Percentiles rank a stretch among this genome's conserved stretches.
Conservation (phyloP, 1,140 invertebrate species). For the Tetraneura akinire region DNA sequence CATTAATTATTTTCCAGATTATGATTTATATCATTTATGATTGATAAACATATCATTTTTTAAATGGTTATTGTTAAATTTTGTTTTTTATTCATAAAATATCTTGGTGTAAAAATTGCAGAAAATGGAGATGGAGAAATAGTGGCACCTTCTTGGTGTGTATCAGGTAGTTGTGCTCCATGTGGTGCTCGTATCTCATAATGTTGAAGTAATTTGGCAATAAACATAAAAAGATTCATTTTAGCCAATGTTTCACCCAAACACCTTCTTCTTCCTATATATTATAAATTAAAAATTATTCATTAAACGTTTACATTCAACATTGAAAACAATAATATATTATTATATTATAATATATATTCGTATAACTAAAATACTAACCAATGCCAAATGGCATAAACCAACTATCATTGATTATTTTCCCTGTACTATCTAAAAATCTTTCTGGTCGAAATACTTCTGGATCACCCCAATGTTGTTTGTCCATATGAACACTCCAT, state of each 20-base stretch:
- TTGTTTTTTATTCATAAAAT: not conserved
- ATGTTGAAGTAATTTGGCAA: conserved; percentile 62
- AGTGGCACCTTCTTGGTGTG: conserved; percentile 62
- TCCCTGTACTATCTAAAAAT: conserved; percentile 68
- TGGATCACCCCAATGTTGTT: conserved; percentile 70
- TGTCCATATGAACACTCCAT: conserved; percentile 70
- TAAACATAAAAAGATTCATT: conserved; percentile 63
- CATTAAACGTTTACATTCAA: not conserved
- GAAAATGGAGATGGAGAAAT: conserved; percentile 61
- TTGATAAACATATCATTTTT: no score
- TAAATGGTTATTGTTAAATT: not conserved
- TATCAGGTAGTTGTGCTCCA: conserved; percentile 57
- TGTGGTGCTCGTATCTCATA: conserved; percentile 60
- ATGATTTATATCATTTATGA: not conserved
- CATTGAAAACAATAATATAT: not conserved
- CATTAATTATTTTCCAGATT: no score
- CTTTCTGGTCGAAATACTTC: conserved; percentile 71
- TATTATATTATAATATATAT: no score
- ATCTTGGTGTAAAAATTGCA: conserved; percentile 56
- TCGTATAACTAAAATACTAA: no score
- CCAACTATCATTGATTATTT: conserved; percentile 62
- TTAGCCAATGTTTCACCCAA: conserved; percentile 66
- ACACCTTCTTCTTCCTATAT: conserved; percentile 61
- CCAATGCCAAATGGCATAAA: conserved; percentile 73
- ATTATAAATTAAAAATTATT: not conserved